Percentiles rank a stretch among this genome's conserved stretches.
Evolutionary conservation across 2,113 vertebrate species (phyloP).

Genomic region (Xiphorhynchus elegans): DNA sequence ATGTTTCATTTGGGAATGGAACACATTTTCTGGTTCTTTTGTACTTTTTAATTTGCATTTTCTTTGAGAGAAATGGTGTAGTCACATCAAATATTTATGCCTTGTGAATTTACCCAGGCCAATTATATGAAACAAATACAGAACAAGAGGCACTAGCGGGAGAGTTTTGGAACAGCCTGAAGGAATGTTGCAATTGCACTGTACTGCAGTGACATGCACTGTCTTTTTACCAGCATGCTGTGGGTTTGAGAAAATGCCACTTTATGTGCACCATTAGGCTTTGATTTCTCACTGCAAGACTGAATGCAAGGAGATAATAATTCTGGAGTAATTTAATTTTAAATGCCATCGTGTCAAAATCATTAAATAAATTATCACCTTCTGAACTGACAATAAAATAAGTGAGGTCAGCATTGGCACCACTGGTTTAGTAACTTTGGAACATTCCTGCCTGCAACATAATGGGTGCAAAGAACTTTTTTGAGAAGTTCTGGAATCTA

Average conservation of each 20-base stretch:
- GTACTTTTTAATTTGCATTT: not conserved
- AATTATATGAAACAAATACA: not conserved
- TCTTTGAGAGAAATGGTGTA: not conserved
- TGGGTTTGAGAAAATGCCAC: not conserved
- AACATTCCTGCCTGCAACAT: not conserved
- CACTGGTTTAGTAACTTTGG: not conserved
- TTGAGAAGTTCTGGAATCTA: not conserved
- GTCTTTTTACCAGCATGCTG: not conserved
- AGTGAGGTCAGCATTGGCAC: not conserved
- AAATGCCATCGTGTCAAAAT: not conserved
- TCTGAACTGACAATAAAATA: not conserved
- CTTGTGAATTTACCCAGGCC: not conserved
- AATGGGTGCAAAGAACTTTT: not conserved
- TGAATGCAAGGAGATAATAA: not conserved
- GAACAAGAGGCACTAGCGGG: not conserved
- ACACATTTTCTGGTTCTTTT: not conserved
- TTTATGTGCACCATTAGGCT: not conserved
- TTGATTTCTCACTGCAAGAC: not conserved
- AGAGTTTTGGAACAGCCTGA: not conserved
- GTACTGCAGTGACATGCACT: not conserved
- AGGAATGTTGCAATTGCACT: not conserved
- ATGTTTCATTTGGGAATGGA: not conserved
- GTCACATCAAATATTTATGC: not conserved
- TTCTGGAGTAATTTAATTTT: not conserved
- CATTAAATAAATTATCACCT: not conserved